Conservation (phyloP, 1,140 invertebrate species). For the Psix sp. region DNA sequence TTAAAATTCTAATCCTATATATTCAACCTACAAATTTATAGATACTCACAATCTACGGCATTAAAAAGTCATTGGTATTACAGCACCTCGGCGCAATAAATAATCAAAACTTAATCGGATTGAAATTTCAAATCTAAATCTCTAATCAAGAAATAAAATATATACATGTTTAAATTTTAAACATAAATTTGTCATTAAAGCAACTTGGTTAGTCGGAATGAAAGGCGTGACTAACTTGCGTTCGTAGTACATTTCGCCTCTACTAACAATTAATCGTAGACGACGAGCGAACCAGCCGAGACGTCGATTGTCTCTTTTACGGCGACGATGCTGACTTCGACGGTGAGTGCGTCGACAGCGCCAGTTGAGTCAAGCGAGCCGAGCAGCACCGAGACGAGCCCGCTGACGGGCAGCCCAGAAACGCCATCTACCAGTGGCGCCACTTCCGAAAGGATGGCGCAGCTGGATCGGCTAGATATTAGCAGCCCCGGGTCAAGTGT, state of each 20-base stretch:
- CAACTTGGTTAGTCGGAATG: no score
- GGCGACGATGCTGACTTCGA: constrained; percentile 53
- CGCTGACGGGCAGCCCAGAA: constrained; percentile 13
- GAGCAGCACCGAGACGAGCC: constrained; percentile 9
- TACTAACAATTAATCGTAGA: constrained; percentile 76
- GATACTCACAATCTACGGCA: no score
- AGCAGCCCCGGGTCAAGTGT: not conserved
- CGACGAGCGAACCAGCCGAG: constrained; percentile 37
- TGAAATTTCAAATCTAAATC: no score
- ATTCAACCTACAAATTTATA: no score
- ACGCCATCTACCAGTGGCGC: not conserved
- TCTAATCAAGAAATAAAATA: no score
- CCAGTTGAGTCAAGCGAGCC: constrained; percentile 17
- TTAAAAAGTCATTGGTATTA: no score
- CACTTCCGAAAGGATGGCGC: constrained; percentile 4
- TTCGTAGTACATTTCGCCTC: constrained; percentile 70
- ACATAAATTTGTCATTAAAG: constrained; percentile 11
- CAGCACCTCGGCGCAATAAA: no score
- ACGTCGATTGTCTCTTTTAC: constrained; percentile 61
- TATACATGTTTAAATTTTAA: no score
- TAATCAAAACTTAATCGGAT: no score
- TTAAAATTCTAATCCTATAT: no score
- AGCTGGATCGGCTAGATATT: no score
- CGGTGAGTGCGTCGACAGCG: constrained; percentile 27
- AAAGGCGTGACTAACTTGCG: constrained; percentile 71